Evolutionary conservation across 2,797 vertebrate species (phyloP).

Genomic region (Momotus momota): DNA sequence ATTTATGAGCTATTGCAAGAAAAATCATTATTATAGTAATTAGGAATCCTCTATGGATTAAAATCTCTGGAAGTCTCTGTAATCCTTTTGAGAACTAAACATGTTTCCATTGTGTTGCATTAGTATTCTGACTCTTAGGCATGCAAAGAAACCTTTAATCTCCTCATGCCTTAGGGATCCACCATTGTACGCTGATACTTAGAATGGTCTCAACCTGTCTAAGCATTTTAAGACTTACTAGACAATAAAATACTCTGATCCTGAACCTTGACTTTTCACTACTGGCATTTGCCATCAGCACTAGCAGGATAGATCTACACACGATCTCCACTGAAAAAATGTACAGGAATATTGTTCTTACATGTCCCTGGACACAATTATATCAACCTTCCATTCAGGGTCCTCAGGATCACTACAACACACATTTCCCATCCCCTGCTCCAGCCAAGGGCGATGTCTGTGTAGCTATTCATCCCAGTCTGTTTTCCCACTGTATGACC

Average conservation of each 20-base stretch:
- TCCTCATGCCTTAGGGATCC: background rate
- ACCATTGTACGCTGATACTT: background rate
- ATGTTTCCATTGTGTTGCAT: constrained; percentile 39
- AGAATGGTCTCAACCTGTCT: background rate
- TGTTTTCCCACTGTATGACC: background rate
- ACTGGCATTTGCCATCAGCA: background rate
- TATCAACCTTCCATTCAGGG: background rate
- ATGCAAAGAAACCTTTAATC: constrained; percentile 55
- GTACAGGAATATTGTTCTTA: background rate
- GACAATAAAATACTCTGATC: background rate
- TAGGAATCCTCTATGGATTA: constrained; percentile 35
- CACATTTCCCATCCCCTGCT: background rate
- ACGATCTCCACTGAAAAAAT: background rate
- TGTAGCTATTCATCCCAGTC: no score
- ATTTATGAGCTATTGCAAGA: constrained; percentile 23
- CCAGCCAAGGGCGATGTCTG: background rate
- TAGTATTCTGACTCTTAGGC: constrained; percentile 20
- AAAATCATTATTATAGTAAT: constrained; percentile 50
- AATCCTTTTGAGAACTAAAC: constrained; percentile 41
- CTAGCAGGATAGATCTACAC: background rate
- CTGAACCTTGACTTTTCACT: background rate
- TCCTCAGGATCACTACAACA: background rate
- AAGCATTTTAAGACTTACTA: constrained; percentile 17
- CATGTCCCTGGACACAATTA: background rate
- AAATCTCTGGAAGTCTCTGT: constrained; percentile 42